Conservation (phyloP, 2,888 invertebrate genomes). For the Zaprionus lineosus region DNA sequence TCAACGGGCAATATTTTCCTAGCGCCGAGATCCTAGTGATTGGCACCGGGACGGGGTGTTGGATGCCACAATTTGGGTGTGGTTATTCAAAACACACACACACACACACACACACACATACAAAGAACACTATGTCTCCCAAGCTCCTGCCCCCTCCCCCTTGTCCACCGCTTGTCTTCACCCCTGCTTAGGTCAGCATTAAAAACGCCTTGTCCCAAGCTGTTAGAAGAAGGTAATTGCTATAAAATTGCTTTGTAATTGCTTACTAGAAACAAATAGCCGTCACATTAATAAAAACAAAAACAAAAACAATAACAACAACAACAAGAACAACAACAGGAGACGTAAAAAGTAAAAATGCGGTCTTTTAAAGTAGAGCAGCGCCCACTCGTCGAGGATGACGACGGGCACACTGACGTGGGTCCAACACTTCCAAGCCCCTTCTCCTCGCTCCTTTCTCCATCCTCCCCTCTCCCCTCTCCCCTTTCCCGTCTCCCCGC, state of each 20-base stretch:
- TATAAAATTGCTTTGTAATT: conserved; percentile 75
- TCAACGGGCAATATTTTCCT: conserved; percentile 44
- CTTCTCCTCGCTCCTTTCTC: not conserved
- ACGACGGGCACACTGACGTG: conserved; percentile 58
- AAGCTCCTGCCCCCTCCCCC: too few species aligned
- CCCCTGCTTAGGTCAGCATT: conserved; percentile 54
- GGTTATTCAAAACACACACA: conserved; percentile 20
- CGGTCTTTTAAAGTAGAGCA: conserved; percentile 54
- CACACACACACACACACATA: not conserved
- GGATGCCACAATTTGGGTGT: conserved; percentile 32
- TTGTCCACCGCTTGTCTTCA: too few species aligned
- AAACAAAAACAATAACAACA: conserved; percentile 27
- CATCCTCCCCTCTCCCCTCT: not conserved
- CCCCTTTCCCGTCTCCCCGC: not conserved
- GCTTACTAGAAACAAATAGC: conserved; percentile 76
- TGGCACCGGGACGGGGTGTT: not conserved
- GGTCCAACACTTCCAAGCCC: conserved; percentile 42
- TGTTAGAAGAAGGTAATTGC: conserved; percentile 73
- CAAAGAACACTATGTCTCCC: not conserved
- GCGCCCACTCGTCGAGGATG: conserved; percentile 29
- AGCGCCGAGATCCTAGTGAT: conserved; percentile 24
- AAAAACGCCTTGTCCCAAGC: conserved; percentile 66
- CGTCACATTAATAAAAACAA: conserved; percentile 72
- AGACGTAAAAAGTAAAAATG: conserved; percentile 65
- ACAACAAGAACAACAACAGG: conserved; percentile 12